Percentiles rank a stretch among this genome's conserved stretches.
phyloP scores from a whole-genome alignment of 2,797 vertebrate genomes.

The Emys orbicularis region DNA sequence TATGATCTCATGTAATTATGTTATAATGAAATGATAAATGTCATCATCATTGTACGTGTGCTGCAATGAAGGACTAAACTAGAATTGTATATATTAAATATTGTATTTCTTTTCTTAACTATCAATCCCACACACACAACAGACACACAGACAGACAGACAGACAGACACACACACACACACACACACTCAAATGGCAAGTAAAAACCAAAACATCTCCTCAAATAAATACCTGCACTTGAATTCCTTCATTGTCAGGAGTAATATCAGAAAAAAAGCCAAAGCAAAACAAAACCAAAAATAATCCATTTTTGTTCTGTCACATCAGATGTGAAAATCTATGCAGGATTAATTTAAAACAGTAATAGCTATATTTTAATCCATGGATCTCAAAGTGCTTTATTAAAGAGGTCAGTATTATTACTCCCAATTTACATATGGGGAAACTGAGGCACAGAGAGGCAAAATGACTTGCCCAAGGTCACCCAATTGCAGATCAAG shows the following conservation, averaged over 20 bases:
- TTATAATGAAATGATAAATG: conserved; percentile 60
- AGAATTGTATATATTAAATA: neutral
- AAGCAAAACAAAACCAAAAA: neutral
- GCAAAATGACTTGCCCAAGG: neutral
- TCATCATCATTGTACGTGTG: neutral
- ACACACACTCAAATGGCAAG: neutral
- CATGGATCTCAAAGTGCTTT: neutral
- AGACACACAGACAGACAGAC: neutral
- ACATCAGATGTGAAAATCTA: neutral
- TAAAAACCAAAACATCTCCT: neutral
- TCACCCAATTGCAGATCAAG: neutral
- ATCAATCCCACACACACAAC: neutral
- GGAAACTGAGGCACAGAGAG: neutral
- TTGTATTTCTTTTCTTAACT: conserved; percentile 1
- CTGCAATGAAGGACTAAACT: neutral
- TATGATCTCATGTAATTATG: conserved; percentile 1
- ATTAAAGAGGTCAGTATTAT: neutral
- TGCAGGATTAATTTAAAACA: neutral
- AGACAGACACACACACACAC: neutral
- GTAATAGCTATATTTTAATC: neutral
- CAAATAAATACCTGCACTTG: neutral
- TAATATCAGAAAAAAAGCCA: too few species aligned
- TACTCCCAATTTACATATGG: neutral
- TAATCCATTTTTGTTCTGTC: neutral
- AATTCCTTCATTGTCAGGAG: neutral